Conservation (phyloP, 2,888 invertebrate genomes). For the Rhogogaster chlorosoma region DNA sequence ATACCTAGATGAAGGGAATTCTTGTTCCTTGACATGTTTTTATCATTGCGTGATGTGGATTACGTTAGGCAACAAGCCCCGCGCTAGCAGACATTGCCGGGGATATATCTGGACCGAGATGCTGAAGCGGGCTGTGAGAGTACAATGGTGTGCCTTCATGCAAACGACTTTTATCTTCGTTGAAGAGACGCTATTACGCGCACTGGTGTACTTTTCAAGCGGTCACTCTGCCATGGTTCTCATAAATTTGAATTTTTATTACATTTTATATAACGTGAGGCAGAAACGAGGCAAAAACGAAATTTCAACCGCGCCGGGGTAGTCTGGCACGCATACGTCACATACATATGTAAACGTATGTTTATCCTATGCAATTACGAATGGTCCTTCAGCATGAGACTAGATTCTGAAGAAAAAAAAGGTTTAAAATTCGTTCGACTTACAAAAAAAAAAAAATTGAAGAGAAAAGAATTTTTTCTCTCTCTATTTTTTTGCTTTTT, state of each 20-base stretch:
- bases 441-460: not conserved
- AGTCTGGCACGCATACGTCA: not conserved
- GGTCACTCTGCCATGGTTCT: slow-evolving; percentile 29
- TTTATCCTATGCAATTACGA: not conserved
- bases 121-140: not conserved
- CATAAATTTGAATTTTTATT: slow-evolving; percentile 35
- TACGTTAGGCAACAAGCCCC: not conserved
- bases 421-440: no score
- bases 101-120: slow-evolving; percentile 24
- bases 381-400: not conserved
- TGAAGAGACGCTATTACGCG: slow-evolving; percentile 26
- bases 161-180: slow-evolving; percentile 22
- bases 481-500: not conserved
- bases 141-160: slow-evolving; percentile 36
- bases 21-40: not conserved
- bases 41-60: not conserved
- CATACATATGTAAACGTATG: not conserved
- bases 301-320: not conserved
- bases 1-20: not conserved
- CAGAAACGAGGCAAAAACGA: not conserved
- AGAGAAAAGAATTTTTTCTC: not conserved
- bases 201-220: slow-evolving; percentile 18
- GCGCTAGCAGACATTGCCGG: not conserved
- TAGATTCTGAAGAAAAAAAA: not conserved
- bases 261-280: slow-evolving; percentile 13